Percentiles rank a stretch among this genome's conserved stretches.
These are phyloP conservation scores for Pseudopodoces humilis DNA, from an alignment of 2,113 vertebrate species.

Conservation along the genomic window DNA sequence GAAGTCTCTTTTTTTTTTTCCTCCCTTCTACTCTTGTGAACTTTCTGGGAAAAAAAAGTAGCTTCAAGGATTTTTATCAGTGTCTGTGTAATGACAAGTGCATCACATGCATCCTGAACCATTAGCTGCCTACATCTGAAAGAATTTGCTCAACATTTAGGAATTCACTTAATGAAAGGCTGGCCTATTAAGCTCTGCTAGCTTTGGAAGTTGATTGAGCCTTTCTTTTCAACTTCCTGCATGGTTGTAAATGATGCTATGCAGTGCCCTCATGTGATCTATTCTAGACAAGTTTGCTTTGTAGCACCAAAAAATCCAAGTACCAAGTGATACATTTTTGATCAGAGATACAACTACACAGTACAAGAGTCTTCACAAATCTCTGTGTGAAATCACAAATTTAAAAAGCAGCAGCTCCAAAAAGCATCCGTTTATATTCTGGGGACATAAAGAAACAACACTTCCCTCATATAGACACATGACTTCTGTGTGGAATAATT, in stretches of 20 bases:
- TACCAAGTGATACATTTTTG: slow-evolving; percentile 44
- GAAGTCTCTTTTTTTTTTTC: slow-evolving; percentile 25
- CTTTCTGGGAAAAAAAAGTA: slow-evolving; percentile 57
- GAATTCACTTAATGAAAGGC: slow-evolving; percentile 79
- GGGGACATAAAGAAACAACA: neutral
- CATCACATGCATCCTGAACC: slow-evolving; percentile 75
- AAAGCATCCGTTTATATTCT: neutral
- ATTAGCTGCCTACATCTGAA: slow-evolving; percentile 63
- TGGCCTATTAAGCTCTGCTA: slow-evolving; percentile 72
- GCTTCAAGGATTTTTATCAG: slow-evolving; percentile 69
- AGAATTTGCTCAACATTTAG: slow-evolving; percentile 79
- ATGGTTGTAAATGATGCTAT: slow-evolving; percentile 64
- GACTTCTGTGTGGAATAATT: neutral
- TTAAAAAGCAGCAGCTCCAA: neutral
- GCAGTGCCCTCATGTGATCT: slow-evolving; percentile 70
- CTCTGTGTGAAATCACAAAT: neutral
- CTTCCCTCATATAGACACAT: neutral
- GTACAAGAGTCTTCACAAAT: neutral
- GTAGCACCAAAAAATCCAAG: neutral
- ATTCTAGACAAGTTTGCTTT: slow-evolving; percentile 56
- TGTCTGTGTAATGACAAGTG: slow-evolving; percentile 64
- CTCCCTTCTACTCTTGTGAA: slow-evolving; percentile 51
- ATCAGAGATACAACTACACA: neutral
- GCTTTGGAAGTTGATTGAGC: slow-evolving; percentile 56
- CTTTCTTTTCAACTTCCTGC: slow-evolving; percentile 75